Evolutionary conservation across 2,797 vertebrate species (phyloP).

Genomic region (Tauraco hartlaubi): DNA sequence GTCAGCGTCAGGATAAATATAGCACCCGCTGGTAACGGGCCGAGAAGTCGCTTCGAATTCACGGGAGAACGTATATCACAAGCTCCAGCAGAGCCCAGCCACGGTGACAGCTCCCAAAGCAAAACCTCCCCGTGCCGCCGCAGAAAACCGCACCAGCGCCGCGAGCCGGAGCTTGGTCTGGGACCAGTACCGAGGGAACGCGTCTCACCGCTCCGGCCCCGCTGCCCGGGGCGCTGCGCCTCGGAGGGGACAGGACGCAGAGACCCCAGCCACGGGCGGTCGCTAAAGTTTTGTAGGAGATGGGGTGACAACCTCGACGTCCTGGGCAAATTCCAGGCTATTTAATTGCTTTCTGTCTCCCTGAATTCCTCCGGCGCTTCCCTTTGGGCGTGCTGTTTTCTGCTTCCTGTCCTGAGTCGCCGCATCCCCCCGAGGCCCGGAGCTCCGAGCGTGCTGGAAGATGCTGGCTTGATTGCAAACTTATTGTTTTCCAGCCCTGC

Average conservation of each 20-base stretch:
- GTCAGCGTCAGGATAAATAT: conserved; percentile 28
- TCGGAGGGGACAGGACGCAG: accelerated
- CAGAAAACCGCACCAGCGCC: accelerated
- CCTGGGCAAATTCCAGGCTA: background rate
- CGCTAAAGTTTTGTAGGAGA: background rate
- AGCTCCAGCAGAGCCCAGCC: background rate
- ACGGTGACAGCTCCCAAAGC: background rate
- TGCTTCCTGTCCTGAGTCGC: background rate
- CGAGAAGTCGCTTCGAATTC: background rate
- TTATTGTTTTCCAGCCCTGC: background rate
- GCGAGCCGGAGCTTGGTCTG: background rate
- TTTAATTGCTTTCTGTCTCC: background rate
- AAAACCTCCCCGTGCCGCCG: accelerated
- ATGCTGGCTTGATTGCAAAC: background rate
- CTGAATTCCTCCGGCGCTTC: background rate
- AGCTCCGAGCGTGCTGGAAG: background rate
- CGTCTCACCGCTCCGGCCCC: accelerated
- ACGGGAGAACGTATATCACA: background rate
- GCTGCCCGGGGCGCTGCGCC: background rate
- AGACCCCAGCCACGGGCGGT: background rate
- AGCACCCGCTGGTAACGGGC: background rate
- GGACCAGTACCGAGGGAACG: background rate
- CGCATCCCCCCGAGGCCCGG: accelerated
- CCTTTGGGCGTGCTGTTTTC: background rate
- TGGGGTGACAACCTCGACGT: background rate